Evolutionary conservation across 2,888 invertebrate species (phyloP).

Genomic region (Hofmannophila pseudospretella): DNA sequence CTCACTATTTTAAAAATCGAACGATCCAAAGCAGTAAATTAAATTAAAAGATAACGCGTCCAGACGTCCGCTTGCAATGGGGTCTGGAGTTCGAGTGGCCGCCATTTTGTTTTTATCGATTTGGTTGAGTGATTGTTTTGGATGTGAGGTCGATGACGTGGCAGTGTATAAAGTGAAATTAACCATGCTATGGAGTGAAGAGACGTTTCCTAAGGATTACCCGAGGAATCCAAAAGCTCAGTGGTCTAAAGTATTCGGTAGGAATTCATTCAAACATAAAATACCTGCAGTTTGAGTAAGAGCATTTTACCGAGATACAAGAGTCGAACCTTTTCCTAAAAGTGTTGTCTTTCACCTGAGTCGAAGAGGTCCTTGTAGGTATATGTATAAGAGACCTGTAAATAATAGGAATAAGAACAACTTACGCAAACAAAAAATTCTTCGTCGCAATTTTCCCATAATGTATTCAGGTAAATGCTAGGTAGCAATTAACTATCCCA

Average conservation of each 20-base stretch:
- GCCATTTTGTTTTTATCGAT: constrained; percentile 59
- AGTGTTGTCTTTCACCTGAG: no score
- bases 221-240: constrained; percentile 94
- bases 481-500: no score
- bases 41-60: constrained; percentile 5
- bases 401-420: no score
- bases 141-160: constrained; percentile 86
- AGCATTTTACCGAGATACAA: no score
- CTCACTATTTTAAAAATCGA: constrained; percentile 4
- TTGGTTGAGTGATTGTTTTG: constrained; percentile 31
- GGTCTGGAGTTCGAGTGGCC: constrained; percentile 37
- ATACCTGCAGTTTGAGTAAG: no score
- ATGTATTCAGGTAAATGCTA: no score
- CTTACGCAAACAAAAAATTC: no score
- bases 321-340: no score
- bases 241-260: constrained; percentile 94
- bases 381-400: no score
- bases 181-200: constrained; percentile 92
- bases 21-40: constrained; percentile 10
- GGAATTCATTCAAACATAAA: constrained; percentile 50
- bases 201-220: constrained; percentile 93
- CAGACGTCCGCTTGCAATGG: constrained; percentile 42
- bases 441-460: no score
- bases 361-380: no score
- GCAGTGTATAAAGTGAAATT: constrained; percentile 92